Evolutionary conservation across 2,797 vertebrate genomes (phyloP).

Genomic region (Apodemus agrarius): DNA sequence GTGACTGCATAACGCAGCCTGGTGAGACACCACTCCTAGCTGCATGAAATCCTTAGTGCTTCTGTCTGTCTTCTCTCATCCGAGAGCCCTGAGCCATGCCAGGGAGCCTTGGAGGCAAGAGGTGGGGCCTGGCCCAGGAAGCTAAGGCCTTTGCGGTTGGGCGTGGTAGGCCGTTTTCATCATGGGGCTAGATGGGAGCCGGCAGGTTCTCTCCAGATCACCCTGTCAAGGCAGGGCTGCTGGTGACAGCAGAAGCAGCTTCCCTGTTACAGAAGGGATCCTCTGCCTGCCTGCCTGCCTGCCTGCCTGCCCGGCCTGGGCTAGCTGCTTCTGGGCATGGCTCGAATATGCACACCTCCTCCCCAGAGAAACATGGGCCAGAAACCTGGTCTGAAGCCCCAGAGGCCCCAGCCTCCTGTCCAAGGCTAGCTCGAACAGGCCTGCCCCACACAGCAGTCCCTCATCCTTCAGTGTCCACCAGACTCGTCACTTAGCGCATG

Average conservation of each 20-base stretch:
- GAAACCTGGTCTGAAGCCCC: not conserved
- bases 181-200: not conserved
- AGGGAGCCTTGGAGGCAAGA: not conserved
- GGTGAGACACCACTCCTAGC: not conserved
- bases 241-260: not conserved
- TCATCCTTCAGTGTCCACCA: not conserved
- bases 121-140: not conserved
- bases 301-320: no score
- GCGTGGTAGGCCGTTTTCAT: not conserved
- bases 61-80: no score
- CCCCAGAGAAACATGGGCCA: not conserved
- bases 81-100: not conserved
- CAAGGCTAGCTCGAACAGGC: not conserved
- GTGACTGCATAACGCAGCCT: no score
- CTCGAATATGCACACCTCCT: not conserved
- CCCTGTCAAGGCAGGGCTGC: not conserved
- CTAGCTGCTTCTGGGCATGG: not conserved
- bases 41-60: not conserved
- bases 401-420: not conserved
- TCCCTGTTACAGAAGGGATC: not conserved
- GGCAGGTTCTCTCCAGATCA: not conserved
- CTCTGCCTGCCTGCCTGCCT: no score
- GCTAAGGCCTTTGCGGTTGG: not conserved
- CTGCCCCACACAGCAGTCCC: not conserved
- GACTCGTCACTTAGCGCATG: not conserved